phyloP scores from a whole-genome alignment of 2,113 vertebrate species.

The Cebus imitator region DNA sequence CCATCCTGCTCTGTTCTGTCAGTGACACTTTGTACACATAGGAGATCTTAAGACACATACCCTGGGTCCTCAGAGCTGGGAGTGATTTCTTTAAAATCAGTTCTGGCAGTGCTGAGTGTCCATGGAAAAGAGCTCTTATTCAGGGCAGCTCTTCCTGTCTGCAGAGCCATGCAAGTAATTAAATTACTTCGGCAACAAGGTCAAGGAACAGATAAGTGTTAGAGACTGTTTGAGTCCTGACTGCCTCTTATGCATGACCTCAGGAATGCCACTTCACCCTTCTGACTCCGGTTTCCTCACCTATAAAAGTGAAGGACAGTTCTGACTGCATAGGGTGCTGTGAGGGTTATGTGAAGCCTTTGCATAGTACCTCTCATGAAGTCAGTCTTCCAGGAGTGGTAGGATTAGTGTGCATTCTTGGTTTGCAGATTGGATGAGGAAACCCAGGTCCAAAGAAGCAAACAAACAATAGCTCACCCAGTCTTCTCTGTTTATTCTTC shows the following conservation, averaged over 20 bases:
- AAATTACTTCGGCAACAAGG: not conserved
- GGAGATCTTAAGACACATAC: not conserved
- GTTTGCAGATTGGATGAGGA: not conserved
- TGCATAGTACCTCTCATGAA: accelerated
- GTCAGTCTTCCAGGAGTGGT: not conserved
- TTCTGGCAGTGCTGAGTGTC: too few relatives aligned
- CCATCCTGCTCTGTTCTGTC: not conserved
- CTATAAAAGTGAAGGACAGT: not conserved
- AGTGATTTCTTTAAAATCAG: not conserved
- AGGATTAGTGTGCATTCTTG: not conserved
- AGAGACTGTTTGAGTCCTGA: not conserved
- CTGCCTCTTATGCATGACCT: not conserved
- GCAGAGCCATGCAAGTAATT: not conserved
- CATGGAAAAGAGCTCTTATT: not conserved
- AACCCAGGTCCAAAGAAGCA: not conserved
- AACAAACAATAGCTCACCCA: not conserved
- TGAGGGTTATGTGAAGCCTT: not conserved
- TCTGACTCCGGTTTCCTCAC: not conserved
- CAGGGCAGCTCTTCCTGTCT: not conserved
- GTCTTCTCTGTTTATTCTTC: constrained; percentile 11
- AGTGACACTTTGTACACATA: not conserved
- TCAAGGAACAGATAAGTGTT: not conserved
- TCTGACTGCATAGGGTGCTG: not conserved
- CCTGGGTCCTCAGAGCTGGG: not conserved
- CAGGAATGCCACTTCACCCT: not conserved